These are phyloP conservation scores for Neosalanx taihuensis DNA, from an alignment of 2,797 vertebrate species.

Conservation along the genomic window DNA sequence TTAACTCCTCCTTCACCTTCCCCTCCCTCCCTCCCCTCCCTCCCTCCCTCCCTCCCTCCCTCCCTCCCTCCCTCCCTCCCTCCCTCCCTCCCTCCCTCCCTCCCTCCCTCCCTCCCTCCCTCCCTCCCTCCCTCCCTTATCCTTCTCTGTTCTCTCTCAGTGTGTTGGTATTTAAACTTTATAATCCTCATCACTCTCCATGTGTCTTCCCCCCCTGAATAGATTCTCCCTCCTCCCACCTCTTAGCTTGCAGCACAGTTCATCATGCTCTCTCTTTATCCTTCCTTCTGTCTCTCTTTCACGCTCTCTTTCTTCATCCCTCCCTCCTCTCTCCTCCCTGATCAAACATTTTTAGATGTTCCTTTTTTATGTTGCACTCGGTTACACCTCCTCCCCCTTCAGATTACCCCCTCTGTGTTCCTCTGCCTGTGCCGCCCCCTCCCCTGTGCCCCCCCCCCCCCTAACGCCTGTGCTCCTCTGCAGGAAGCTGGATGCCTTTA, in stretches of 20 bases:
- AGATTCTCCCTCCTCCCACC: conserved; percentile 46
- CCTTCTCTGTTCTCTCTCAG: conserved; percentile 34
- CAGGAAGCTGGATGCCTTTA: conserved; percentile 94
- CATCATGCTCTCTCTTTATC: conserved; percentile 46
- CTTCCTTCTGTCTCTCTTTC: conserved; percentile 12
- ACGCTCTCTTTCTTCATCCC: conserved; percentile 57
- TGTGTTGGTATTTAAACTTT: conserved; percentile 70
- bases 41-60: conserved; percentile 25
- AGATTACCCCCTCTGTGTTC: conserved; percentile 37
- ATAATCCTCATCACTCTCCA: conserved; percentile 71
- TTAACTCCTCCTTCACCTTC: conserved; percentile 6
- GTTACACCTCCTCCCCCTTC: conserved; percentile 21
- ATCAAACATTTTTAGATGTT: conserved; percentile 29
- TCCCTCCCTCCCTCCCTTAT: conserved; percentile 16
- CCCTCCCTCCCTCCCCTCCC: conserved; percentile 23
- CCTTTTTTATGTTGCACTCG: conserved; percentile 7
- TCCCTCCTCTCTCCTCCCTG: conserved; percentile 38
- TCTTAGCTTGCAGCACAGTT: conserved; percentile 30
- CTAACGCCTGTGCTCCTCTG: not conserved
- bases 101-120: not conserved
- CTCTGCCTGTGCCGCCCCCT: conserved; percentile 24
- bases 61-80: conserved; percentile 29
- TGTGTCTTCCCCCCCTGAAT: conserved; percentile 63
- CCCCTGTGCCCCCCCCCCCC: no score
- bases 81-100: not conserved